Evolutionary conservation across 2,113 vertebrate genomes (phyloP).

Genomic region (Chloropsis cyanopogon): DNA sequence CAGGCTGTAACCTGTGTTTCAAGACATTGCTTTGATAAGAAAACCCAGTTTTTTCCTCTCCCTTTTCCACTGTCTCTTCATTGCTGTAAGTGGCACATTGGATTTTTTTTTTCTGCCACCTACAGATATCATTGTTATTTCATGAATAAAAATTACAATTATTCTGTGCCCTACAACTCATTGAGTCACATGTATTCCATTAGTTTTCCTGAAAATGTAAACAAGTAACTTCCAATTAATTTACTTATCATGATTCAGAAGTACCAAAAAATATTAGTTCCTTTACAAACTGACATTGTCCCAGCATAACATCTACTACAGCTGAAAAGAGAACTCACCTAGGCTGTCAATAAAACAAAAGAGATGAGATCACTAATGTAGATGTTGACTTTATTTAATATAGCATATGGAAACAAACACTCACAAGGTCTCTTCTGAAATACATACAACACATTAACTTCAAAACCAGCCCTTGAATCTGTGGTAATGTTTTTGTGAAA

Average conservation of each 20-base stretch:
- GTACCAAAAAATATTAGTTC: background rate
- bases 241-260: background rate
- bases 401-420: background rate
- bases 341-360: background rate
- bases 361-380: background rate
- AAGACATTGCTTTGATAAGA: background rate
- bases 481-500: background rate
- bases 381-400: background rate
- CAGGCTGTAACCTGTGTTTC: background rate
- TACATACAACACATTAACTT: background rate
- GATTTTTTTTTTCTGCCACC: background rate
- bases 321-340: background rate
- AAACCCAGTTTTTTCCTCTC: background rate
- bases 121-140: background rate
- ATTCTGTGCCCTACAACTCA: background rate
- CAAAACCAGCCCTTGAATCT: background rate
- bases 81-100: background rate
- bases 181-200: background rate
- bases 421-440: background rate
- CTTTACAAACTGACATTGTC: background rate
- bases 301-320: background rate
- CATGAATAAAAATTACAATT: background rate
- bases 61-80: background rate
- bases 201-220: background rate
- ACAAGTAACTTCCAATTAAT: background rate